Conservation (phyloP, 92 coral and sea anemone species). For the Chrysogorgia sp. region DNA sequence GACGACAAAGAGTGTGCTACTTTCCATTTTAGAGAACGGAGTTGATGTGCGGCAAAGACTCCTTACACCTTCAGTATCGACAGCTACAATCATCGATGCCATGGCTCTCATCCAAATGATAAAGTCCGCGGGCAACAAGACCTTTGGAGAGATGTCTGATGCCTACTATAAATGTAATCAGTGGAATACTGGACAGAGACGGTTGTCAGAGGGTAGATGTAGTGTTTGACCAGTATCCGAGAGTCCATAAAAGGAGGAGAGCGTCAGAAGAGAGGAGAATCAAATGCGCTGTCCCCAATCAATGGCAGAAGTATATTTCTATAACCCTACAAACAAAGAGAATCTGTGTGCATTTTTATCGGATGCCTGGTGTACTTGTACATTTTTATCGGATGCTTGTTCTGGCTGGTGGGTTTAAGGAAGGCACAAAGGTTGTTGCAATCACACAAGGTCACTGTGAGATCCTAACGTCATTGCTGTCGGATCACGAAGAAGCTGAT, state of each 20-base stretch:
- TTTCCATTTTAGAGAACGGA: slow-evolving; percentile 43
- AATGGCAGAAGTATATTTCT: slow-evolving; percentile 58
- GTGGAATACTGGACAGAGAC: slow-evolving; percentile 12
- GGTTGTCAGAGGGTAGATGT: slow-evolving; percentile 41
- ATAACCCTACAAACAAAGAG: neutral
- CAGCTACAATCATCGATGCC: slow-evolving; percentile 60
- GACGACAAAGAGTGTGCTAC: slow-evolving; percentile 57
- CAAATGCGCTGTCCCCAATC: slow-evolving; percentile 52
- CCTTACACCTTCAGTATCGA: slow-evolving; percentile 35
- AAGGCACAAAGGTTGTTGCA: slow-evolving; percentile 9
- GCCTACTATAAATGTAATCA: slow-evolving; percentile 45
- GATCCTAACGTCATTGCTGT: slow-evolving; percentile 15
- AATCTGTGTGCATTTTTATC: slow-evolving; percentile 19
- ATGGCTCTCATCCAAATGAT: slow-evolving; percentile 67
- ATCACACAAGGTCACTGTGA: neutral
- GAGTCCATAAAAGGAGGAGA: slow-evolving; percentile 67
- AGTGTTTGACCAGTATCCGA: slow-evolving; percentile 52
- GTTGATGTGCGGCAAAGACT: slow-evolving; percentile 17
- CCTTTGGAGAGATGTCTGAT: slow-evolving; percentile 54
- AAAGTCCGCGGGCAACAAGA: slow-evolving; percentile 37
- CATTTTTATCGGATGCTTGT: neutral
- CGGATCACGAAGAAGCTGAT: too few relatives aligned
- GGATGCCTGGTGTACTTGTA: neutral
- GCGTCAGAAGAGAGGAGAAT: slow-evolving; percentile 52
- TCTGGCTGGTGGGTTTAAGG: slow-evolving; percentile 48